These are phyloP conservation scores for Caenorhabditis parvicauda DNA, from an alignment of 2,888 invertebrate genomes.

Conservation along the genomic window DNA sequence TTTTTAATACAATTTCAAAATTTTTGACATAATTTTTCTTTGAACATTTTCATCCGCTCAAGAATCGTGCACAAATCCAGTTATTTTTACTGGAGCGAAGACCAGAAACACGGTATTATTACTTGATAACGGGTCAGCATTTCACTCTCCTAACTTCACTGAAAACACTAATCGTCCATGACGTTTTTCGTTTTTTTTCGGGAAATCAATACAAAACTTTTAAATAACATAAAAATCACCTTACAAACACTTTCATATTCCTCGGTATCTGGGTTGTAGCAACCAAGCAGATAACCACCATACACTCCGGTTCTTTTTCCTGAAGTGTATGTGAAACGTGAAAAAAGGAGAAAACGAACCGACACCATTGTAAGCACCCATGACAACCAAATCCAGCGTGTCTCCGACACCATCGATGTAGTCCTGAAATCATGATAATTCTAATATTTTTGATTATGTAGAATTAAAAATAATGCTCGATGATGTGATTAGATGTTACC, in stretches of 20 bases:
- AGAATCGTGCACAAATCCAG: no score
- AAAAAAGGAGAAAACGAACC: slow-evolving; percentile 6
- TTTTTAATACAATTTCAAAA: no score
- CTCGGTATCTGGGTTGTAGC: slow-evolving; percentile 84
- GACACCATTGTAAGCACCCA: slow-evolving; percentile 83
- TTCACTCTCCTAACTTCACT: no score
- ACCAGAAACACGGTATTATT: no score
- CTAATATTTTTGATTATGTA: neutral
- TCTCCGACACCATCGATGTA: slow-evolving; percentile 94
- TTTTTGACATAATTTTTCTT: no score
- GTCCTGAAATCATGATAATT: slow-evolving; percentile 70
- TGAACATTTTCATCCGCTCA: no score
- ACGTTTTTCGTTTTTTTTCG: no score
- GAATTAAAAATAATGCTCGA: slow-evolving; percentile 66
- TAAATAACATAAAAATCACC: slow-evolving; percentile 66
- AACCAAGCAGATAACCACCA: slow-evolving; percentile 92
- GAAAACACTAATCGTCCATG: no score
- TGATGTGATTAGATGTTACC: no score
- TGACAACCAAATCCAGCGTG: slow-evolving; percentile 88
- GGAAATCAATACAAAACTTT: neutral
- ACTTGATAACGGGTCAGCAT: no score
- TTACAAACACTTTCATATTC: slow-evolving; percentile 90
- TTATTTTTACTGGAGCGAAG: no score
- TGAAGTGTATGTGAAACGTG: neutral
- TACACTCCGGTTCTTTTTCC: slow-evolving; percentile 88